A percentile compares a stretch with the other conserved stretches of the same genome.
Conservation (phyloP, 2,113 vertebrate genomes). For the Elaphurus davidianus region DNA sequence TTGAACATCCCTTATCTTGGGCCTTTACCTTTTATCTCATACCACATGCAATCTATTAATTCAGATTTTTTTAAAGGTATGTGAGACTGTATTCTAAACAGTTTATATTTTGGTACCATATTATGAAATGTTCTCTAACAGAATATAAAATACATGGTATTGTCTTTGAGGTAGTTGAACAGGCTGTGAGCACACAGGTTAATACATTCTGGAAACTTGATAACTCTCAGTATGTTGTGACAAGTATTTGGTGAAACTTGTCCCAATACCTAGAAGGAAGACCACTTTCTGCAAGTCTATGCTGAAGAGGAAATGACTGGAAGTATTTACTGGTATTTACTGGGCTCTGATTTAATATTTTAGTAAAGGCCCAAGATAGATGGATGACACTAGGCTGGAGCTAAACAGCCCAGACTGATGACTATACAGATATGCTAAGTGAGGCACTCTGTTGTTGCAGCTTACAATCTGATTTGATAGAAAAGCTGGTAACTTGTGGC, state of each 20-base stretch:
- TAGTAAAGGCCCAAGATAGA: not conserved
- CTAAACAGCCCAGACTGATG: not conserved
- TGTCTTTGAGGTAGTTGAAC: not conserved
- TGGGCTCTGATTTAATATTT: not conserved
- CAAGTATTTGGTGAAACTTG: not conserved
- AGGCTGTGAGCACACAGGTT: not conserved
- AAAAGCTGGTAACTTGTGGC: not conserved
- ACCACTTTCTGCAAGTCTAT: not conserved
- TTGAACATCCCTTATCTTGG: not conserved
- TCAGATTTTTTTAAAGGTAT: not conserved
- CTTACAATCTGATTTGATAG: not conserved
- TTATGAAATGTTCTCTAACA: not conserved
- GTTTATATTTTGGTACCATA: not conserved
- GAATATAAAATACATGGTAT: not conserved
- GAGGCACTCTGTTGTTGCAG: not conserved
- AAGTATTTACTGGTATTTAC: not conserved
- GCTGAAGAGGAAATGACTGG: not conserved
- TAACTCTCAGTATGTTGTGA: not conserved
- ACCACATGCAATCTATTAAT: not conserved
- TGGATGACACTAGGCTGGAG: no score
- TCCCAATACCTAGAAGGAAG: not conserved
- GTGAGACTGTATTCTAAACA: not conserved
- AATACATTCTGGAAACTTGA: not conserved
- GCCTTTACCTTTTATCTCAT: not conserved
- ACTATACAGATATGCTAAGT: not conserved